Evolutionary conservation across 2,888 invertebrate species (phyloP), one percentile per base, ranked within the genome.

Genomic region (Chorisops tibialis): DNA sequence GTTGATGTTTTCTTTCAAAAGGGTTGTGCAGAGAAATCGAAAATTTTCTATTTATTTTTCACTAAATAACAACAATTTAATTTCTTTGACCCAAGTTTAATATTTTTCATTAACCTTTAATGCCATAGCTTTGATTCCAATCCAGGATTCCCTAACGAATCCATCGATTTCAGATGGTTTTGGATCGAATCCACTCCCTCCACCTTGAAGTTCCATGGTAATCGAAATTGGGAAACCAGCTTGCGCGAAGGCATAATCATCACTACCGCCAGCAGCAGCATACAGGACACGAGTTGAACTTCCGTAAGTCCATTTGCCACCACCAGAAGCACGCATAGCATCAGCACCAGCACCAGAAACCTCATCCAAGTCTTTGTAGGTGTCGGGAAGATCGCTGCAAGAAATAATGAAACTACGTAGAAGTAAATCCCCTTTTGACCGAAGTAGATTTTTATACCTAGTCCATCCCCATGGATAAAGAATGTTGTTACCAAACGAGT

Each of bases 401-500:
- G 43, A 22, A 30, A 11, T 37, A 56, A 45, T 21, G 19, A 11
- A 50, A 48, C 19, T 45, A 22, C 9, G 14, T 35, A 16, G 6
- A 50, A 14, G 12, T 9, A 22, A 50, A n/a, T n/a, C n/a, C n/a
- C n/a, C n/a, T n/a, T n/a, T n/a, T n/a, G n/a, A n/a, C n/a, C n/a
- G n/a, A n/a, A n/a, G n/a, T n/a, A n/a, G n/a, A n/a, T n/a, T n/a
- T n/a, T n/a, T 75, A 73, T 67, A 77, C 77, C 70, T 70, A 1
- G 81, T 81, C 68, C 74, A 83, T 18, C 85, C 85, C 79, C 82
- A 87, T 1, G 85, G 86, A 68, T 84, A 85, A 1, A 87, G 72
- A 54, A 87, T 69, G 67, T 81, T 84, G 68, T 82, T 82, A 24
- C 88, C 88, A 67, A 85, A 86, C 7, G 89, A 86, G 73, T 91